Evolutionary conservation across 2,797 vertebrate genomes (phyloP), one percentile per base, ranked within the genome.

Genomic region (Pseudomugil tenellus): DNA sequence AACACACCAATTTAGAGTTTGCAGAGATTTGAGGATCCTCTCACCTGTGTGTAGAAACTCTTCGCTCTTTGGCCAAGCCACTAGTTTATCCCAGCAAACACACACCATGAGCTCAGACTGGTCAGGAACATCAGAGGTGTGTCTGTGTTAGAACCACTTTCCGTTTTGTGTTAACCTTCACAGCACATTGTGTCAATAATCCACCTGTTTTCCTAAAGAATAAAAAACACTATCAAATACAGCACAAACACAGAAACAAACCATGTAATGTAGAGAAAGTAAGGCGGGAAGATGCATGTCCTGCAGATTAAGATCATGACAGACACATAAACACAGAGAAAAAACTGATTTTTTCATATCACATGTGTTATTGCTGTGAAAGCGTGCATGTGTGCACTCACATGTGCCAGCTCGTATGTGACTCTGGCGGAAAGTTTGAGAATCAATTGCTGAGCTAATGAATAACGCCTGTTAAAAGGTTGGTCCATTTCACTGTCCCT

Each of bases 1-100:
- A 28, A 61, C 31, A 6, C 34, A 34, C 58, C 25, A 64, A 2
- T 56, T 66, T 32, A 16, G 67, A 26, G 34, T 14, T 64, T 56
- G 2, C 16, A 5, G 26, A 39, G 11, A 68, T 63, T 17, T 26
- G 23, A 31, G 16, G 61, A 39, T 63, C 56, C 41, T 77, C 84
- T 93, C 75, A 94, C 94, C 93, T 95, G 91, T 83, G 83, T 84
- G 89, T 87, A 75, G 86, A 64, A 86, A 88, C 86, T 81, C 87
- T 80, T 83, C 65, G 65, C 83, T 83, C 76, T 81, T 86, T 80
- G 84, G 88, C 87, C 88, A 83, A 86, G 90, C 86, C 88, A 84
- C 87, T 93, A 91, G 88, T 94, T 91, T 88, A 89, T 92, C 58
- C 91, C 85, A 79, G 81, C 72, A 35, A 83, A 84, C 77, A 77